Conservation (phyloP, 1,140 invertebrate species). For the Chrysoperla carnea region DNA sequence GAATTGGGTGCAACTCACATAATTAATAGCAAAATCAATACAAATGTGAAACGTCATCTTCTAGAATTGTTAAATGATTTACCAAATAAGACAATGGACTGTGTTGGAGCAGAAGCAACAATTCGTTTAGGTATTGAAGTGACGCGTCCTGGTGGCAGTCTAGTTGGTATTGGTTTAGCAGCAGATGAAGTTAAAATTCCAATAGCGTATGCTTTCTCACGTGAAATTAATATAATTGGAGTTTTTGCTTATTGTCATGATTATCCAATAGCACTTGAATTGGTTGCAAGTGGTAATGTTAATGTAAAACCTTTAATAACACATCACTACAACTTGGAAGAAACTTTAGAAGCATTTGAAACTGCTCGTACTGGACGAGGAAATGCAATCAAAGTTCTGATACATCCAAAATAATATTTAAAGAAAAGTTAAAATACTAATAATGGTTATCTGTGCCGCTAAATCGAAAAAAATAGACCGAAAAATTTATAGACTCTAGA, state of each 20-base stretch:
- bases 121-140: slow-evolving; percentile 56
- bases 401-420: slow-evolving; percentile 71
- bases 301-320: slow-evolving; percentile 81
- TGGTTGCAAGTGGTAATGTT: slow-evolving; percentile 67
- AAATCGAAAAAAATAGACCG: too few relatives aligned
- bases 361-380: slow-evolving; percentile 47
- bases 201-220: slow-evolving; percentile 48
- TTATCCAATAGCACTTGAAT: slow-evolving; percentile 67
- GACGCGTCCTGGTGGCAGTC: slow-evolving; percentile 59
- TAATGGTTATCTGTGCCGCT: too few relatives aligned
- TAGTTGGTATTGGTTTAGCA: slow-evolving; percentile 69
- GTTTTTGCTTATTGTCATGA: slow-evolving; percentile 66
- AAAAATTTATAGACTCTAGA: too few relatives aligned
- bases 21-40: slow-evolving; percentile 34
- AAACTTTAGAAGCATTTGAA: slow-evolving; percentile 76
- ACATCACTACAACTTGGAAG: slow-evolving; percentile 73
- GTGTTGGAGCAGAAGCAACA: slow-evolving; percentile 58
- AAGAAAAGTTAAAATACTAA: too few relatives aligned
- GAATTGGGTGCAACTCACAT: slow-evolving; percentile 56
- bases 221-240: slow-evolving; percentile 75
- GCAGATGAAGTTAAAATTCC: slow-evolving; percentile 55
- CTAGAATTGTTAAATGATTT: slow-evolving; percentile 36
- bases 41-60: slow-evolving; percentile 37
- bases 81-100: slow-evolving; percentile 67
- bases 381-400: slow-evolving; percentile 83